Evolutionary conservation across 2,888 invertebrate species (phyloP).

Genomic region (Desoria tigrina): DNA sequence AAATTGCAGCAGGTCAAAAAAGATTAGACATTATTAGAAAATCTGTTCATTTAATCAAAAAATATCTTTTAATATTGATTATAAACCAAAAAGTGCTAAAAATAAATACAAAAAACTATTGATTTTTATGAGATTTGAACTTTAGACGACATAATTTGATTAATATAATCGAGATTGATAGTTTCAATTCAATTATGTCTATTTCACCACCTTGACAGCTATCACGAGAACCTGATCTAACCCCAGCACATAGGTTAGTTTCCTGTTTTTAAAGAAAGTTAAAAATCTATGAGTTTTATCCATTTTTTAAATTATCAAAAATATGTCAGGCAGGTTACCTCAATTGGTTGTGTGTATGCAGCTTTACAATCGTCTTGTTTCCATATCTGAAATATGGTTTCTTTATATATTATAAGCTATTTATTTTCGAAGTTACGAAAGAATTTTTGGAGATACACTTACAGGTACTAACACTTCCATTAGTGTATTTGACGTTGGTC

Average conservation of each 20-base stretch:
- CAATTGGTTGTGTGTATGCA: slow-evolving; percentile 66
- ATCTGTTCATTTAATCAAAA: too few relatives aligned
- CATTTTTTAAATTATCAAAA: not conserved
- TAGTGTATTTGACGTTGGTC: slow-evolving; percentile 67
- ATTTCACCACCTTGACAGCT: slow-evolving; percentile 68
- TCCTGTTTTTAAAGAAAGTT: too few relatives aligned
- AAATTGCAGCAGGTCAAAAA: slow-evolving; percentile 1
- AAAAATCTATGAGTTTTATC: slow-evolving; percentile 9
- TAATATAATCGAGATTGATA: too few relatives aligned
- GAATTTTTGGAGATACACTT: too few relatives aligned
- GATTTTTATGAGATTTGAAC: too few relatives aligned
- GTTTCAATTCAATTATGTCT: too few relatives aligned
- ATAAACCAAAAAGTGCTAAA: too few relatives aligned
- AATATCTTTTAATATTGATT: too few relatives aligned
- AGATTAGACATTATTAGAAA: slow-evolving; percentile 15
- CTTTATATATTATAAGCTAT: too few relatives aligned
- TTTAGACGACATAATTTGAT: too few relatives aligned
- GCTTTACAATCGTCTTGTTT: slow-evolving; percentile 66
- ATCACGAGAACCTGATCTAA: slow-evolving; percentile 73
- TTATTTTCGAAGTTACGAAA: too few relatives aligned
- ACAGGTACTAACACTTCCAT: slow-evolving; percentile 78
- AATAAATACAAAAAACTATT: too few relatives aligned
- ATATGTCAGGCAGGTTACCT: slow-evolving; percentile 31
- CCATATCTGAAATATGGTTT: slow-evolving; percentile 60
- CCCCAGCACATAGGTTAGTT: slow-evolving; percentile 75